These are phyloP conservation scores for Cryptus armator DNA, from an alignment of 2,888 invertebrate genomes.

Conservation along the genomic window DNA sequence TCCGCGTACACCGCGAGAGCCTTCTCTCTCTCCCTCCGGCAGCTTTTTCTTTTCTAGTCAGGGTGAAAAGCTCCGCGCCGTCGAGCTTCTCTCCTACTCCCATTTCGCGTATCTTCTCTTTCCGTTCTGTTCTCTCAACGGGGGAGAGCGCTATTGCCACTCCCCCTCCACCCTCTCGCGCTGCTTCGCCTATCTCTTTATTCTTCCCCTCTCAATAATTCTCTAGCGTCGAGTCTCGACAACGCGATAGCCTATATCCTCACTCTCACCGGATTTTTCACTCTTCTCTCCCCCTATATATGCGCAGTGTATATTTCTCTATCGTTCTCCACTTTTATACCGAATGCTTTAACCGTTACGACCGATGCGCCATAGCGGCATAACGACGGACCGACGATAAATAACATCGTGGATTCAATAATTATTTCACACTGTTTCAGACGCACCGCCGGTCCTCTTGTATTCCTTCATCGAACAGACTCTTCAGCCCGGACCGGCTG, in stretches of 20 bases:
- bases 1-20: constrained; percentile 48
- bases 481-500: constrained; percentile 91
- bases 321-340: constrained; percentile 4
- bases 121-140: constrained; percentile 58
- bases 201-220: constrained; percentile 65
- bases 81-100: constrained; percentile 33
- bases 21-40: constrained; percentile 19
- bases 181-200: constrained; percentile 60
- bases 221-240: constrained; percentile 38
- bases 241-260: constrained; percentile 48
- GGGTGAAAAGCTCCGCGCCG: constrained; percentile 58
- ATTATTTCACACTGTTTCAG: constrained; percentile 84
- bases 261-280: constrained; percentile 38
- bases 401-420: background rate
- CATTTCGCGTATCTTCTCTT: constrained; percentile 38
- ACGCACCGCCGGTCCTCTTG: constrained; percentile 91
- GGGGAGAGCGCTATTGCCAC: constrained; percentile 28
- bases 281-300: background rate
- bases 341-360: background rate
- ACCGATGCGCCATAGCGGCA: no score
- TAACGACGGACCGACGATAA: background rate
- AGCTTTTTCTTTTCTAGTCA: constrained; percentile 50
- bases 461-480: constrained; percentile 93
- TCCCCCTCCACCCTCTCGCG: constrained; percentile 58
- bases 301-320: background rate